Conservation (phyloP, 2,888 invertebrate genomes). For the Latrodectus hesperus region DNA sequence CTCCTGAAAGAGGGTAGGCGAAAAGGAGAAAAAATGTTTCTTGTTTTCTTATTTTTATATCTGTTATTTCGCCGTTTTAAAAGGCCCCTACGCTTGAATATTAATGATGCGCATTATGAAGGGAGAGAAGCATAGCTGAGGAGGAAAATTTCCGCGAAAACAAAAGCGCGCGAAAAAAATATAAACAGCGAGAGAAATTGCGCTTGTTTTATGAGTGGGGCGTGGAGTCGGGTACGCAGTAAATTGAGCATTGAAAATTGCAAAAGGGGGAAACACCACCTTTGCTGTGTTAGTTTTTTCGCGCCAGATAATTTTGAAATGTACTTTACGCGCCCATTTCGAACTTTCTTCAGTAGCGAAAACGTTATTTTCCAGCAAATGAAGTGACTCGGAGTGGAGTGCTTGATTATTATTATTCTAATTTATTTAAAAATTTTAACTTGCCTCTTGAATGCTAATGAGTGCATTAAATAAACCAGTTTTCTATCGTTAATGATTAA, state of each 20-base stretch:
- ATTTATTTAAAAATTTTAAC: not conserved
- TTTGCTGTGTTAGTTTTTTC: not conserved
- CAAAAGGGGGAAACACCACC: not conserved
- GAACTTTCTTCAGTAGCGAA: not conserved
- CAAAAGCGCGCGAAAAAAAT: not conserved
- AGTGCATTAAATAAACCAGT: not conserved
- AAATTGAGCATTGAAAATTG: constrained; percentile 3
- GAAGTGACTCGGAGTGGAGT: not conserved
- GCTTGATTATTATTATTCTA: not conserved
- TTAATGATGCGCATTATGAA: constrained; percentile 2
- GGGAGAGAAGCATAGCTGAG: not conserved
- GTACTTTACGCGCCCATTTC: not conserved
- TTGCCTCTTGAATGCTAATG: not conserved
- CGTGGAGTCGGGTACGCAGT: not conserved
- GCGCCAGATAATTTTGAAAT: not conserved
- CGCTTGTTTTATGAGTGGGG: not conserved
- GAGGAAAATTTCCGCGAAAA: not conserved
- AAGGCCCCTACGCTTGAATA: not conserved
- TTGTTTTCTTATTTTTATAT: constrained; percentile 3
- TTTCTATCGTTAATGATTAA: too few species aligned
- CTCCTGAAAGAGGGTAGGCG: not conserved
- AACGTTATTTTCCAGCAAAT: not conserved
- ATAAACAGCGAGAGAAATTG: not conserved
- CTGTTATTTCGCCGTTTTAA: not conserved
- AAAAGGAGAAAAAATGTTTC: not conserved